Evolutionary conservation across 2,797 vertebrate genomes (phyloP).

Genomic region (Eleutherodactylus coqui): DNA sequence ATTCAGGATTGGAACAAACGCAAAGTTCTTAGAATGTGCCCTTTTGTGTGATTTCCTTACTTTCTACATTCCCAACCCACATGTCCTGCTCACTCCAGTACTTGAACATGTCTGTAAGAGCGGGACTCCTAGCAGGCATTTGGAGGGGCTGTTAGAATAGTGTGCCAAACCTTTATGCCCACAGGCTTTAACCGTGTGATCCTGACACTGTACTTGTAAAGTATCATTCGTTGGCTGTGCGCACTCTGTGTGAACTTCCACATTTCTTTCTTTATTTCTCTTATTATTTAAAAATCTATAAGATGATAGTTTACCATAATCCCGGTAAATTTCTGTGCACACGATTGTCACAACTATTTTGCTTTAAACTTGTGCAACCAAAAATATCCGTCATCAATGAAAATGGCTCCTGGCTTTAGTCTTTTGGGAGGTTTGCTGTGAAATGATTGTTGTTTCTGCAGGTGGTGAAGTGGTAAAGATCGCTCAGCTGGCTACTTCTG

Average conservation of each 20-base stretch:
- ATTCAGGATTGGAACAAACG: too few relatives aligned
- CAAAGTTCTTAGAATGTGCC: too few relatives aligned
- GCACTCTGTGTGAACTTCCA: neutral
- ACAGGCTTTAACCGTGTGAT: too few relatives aligned
- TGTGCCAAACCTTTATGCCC: too few relatives aligned
- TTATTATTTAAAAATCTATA: neutral
- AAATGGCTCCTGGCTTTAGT: neutral
- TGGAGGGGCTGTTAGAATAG: neutral
- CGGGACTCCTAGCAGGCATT: too few relatives aligned
- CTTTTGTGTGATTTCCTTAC: too few relatives aligned
- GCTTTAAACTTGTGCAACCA: neutral
- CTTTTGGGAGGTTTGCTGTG: neutral
- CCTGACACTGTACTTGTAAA: neutral
- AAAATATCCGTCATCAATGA: neutral
- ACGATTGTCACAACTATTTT: too few relatives aligned
- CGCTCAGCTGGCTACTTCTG: conserved; percentile 85
- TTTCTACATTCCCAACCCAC: too few relatives aligned
- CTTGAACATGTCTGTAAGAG: too few relatives aligned
- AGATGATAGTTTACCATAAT: too few relatives aligned
- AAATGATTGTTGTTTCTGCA: conserved; percentile 63
- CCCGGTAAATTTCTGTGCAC: too few relatives aligned
- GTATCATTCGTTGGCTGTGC: neutral
- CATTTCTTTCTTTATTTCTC: neutral
- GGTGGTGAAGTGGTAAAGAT: conserved; percentile 92
- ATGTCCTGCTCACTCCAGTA: too few relatives aligned